These are phyloP conservation scores for Prinia subflava DNA, from an alignment of 2,113 vertebrate genomes.

Conservation along the genomic window DNA sequence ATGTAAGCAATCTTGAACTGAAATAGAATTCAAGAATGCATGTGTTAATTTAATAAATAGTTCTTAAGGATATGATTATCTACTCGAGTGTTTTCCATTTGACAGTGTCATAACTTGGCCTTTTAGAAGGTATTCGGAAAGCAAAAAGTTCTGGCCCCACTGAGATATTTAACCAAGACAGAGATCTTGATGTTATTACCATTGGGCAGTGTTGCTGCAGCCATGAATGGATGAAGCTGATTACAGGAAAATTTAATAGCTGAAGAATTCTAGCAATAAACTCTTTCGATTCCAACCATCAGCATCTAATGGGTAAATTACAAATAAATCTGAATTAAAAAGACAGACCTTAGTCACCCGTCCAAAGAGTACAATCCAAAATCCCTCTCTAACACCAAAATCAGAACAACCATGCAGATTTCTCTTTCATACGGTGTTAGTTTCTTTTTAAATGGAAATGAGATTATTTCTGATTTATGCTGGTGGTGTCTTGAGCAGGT, in stretches of 20 bases:
- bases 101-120: background rate
- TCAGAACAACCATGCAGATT: background rate
- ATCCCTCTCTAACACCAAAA: background rate
- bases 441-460: slow-evolving; percentile 16
- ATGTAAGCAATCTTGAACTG: background rate
- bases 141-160: background rate
- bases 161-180: background rate
- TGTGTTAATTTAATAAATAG: background rate
- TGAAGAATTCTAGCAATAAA: background rate
- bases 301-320: background rate
- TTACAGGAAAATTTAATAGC: background rate
- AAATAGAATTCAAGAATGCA: background rate
- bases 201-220: background rate
- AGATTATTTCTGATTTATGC: background rate
- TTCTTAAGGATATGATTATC: background rate
- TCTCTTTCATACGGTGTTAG: background rate
- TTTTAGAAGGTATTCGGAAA: background rate
- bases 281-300: background rate
- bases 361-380: background rate
- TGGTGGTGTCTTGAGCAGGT: background rate
- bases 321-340: background rate
- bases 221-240: background rate
- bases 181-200: background rate
- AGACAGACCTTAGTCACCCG: background rate
- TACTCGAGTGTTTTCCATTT: background rate